Base-by-base conservation (phyloP, 2,888 invertebrate species). In the Druceiella hillmani region DNA sequence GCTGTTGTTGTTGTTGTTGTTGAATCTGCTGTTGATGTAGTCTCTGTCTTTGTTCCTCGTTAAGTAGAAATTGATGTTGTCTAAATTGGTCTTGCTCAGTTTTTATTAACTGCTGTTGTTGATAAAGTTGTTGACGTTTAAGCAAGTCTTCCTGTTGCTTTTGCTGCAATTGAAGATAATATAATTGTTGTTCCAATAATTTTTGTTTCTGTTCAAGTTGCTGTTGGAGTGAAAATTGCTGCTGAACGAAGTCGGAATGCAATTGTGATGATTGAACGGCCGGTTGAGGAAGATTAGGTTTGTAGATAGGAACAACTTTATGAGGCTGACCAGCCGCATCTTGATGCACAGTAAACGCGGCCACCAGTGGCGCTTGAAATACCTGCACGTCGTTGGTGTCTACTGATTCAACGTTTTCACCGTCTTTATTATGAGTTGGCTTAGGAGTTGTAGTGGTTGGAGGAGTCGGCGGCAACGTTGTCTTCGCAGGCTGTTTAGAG, bases 311-410 rank as follows among this genome's bases (percentile, higher is more conserved):
- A 33, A 86, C 80, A 1, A 88, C 84, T 57, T 81, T 83, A 50
- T 84, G 83, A 0, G 89, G 86, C n/a, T 80, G 56, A 1, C 89
- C 89, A 16, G 74, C 73, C 46, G 81, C 82, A 54, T 89, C 88
- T 59, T 89, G 83, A 47, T 89, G 87, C 0, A 89, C 85, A 0
- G 89, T 89, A 53, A 89, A 89, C 1, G 89, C 89, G 2, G 87
- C 86, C 1, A 89, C 83, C 40, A 89, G 57, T 1, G 89, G 88
- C 2, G 88, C 88, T 48, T 82, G 80, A 53, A 82, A 85, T 33
- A 89, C 87, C 58, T 87, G 87, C 2, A 88, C 85, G 41, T 81
- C 81, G 41, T 75, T 70, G 54, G 81, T 76, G 51, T 78, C 75
- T 2, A 81, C 81, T 48, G 79, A 75, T 57, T 80, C 78, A 38